Percentiles rank a stretch among this genome's conserved stretches.
phyloP scores from a whole-genome alignment of 1,140 invertebrate genomes.

The Lepidostoma basale region DNA sequence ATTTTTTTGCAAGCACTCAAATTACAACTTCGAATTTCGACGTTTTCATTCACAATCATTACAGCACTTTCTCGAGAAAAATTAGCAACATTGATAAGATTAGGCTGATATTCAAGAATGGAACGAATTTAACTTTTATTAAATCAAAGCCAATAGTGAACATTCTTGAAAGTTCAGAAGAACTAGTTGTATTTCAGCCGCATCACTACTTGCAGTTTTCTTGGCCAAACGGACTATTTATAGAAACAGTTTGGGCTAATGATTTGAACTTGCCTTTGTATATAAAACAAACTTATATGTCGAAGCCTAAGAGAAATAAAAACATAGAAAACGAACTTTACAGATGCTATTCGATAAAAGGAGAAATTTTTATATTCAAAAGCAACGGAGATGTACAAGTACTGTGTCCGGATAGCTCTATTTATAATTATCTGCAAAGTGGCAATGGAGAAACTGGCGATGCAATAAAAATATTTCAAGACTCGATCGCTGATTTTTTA shows the following conservation, averaged over 20 bases:
- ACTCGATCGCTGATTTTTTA: background rate
- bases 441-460: constrained; percentile 50
- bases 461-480: constrained; percentile 48
- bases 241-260: constrained; percentile 55
- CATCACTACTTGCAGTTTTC: constrained; percentile 56
- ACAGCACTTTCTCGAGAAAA: constrained; percentile 39
- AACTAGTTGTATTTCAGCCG: constrained; percentile 38
- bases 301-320: constrained; percentile 31
- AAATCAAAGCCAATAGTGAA: constrained; percentile 6
- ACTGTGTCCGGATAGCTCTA: constrained; percentile 50
- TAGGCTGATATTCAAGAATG: constrained; percentile 49
- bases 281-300: constrained; percentile 60
- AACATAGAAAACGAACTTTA: constrained; percentile 49
- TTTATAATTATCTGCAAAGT: constrained; percentile 50
- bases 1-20: constrained; percentile 52
- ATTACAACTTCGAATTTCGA: constrained; percentile 52
- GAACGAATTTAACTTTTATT: constrained; percentile 49
- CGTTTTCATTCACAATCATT: constrained; percentile 47
- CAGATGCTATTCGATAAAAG: constrained; percentile 52
- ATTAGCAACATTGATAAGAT: constrained; percentile 45
- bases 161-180: background rate
- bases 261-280: constrained; percentile 55
- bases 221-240: constrained; percentile 60
- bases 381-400: constrained; percentile 50
- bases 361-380: constrained; percentile 56